These are phyloP conservation scores for Peromyscus polionotus DNA, from an alignment of 2,113 vertebrate genomes.

Conservation along the genomic window DNA sequence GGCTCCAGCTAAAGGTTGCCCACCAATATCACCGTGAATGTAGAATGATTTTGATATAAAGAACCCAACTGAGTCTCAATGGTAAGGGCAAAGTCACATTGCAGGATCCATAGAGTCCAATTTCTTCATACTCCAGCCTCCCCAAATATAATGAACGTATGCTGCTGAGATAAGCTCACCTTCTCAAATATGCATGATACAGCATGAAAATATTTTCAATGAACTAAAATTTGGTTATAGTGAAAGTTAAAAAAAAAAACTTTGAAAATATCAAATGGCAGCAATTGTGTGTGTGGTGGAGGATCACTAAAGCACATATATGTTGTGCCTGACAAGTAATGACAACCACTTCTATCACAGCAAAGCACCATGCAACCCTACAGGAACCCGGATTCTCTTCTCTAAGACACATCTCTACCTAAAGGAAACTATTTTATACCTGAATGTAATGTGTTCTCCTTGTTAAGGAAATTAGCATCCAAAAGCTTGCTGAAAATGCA, in stretches of 20 bases:
- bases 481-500: not conserved
- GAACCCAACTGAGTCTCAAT: not conserved
- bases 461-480: constrained; percentile 12
- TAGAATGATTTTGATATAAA: not conserved
- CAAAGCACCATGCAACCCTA: not conserved
- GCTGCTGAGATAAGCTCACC: not conserved
- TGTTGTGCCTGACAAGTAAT: not conserved
- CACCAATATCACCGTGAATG: not conserved
- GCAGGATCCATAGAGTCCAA: not conserved
- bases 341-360: not conserved
- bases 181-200: not conserved
- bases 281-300: not conserved
- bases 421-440: not conserved
- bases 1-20: not conserved
- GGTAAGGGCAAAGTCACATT: constrained; percentile 21
- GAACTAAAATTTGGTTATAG: constrained; percentile 32
- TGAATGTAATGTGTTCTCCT: not conserved
- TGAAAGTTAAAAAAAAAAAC: constrained; percentile 1
- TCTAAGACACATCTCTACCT: not conserved
- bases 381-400: not conserved
- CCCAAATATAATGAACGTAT: not conserved
- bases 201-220: constrained; percentile 36
- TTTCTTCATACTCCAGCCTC: not conserved
- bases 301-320: not conserved
- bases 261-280: not conserved